phyloP scores from a whole-genome alignment of 2,113 vertebrate genomes.

The Aythya baeri region DNA sequence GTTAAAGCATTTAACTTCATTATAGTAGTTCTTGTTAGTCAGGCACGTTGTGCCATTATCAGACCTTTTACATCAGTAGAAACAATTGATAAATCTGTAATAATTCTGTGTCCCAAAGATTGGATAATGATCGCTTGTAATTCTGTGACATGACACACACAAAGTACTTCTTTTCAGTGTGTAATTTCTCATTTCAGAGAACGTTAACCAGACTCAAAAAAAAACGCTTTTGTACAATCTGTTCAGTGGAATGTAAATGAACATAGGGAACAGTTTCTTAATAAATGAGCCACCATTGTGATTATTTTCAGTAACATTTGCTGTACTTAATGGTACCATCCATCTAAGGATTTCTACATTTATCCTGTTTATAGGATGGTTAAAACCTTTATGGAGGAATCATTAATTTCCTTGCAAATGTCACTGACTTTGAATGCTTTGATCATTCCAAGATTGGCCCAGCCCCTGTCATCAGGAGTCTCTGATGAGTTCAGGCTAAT shows the following conservation, averaged over 20 bases:
- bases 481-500: slow-evolving; percentile 80
- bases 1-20: slow-evolving; percentile 69
- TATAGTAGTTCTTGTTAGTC: slow-evolving; percentile 50
- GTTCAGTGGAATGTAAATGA: slow-evolving; percentile 58
- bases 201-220: slow-evolving; percentile 24
- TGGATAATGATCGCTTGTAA: slow-evolving; percentile 68
- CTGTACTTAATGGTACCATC: slow-evolving; percentile 65
- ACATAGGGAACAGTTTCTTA: slow-evolving; percentile 30
- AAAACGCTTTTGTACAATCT: background rate
- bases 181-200: slow-evolving; percentile 69
- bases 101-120: slow-evolving; percentile 63
- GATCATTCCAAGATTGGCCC: slow-evolving; percentile 79
- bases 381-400: slow-evolving; percentile 72
- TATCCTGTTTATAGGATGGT: slow-evolving; percentile 74
- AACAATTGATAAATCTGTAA: slow-evolving; percentile 71
- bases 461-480: slow-evolving; percentile 76
- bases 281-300: slow-evolving; percentile 58
- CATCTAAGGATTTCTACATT: slow-evolving; percentile 68
- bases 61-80: slow-evolving; percentile 61
- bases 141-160: slow-evolving; percentile 61
- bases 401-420: slow-evolving; percentile 82
- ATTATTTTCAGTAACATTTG: slow-evolving; percentile 68
- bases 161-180: slow-evolving; percentile 60
- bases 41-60: slow-evolving; percentile 39
- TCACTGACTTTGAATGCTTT: slow-evolving; percentile 78